A percentile compares a stretch with the other conserved stretches of the same genome.
Evolutionary conservation across 37 sponge, comb jelly and placozoan species (phyloP).

Genomic region (Spongilla lacustris): DNA sequence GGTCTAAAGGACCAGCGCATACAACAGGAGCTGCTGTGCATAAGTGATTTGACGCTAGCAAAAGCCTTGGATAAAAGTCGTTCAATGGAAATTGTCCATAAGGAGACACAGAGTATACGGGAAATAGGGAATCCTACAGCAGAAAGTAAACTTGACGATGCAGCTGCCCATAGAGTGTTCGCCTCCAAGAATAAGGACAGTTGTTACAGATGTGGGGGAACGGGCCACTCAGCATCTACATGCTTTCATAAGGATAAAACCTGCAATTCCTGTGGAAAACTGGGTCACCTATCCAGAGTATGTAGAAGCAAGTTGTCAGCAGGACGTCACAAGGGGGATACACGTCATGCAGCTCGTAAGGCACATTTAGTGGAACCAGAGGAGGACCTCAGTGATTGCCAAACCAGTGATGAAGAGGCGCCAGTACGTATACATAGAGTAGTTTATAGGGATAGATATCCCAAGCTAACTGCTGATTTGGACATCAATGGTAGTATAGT

Average conservation of each 20-base stretch:
- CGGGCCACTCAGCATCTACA: not conserved
- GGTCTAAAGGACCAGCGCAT: not conserved
- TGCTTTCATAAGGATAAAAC: too few species aligned
- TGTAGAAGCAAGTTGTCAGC: not conserved
- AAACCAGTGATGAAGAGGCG: not conserved
- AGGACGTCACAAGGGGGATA: too few species aligned
- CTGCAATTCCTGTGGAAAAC: too few species aligned
- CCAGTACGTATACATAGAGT: not conserved
- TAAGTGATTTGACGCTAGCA: not conserved
- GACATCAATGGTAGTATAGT: not conserved
- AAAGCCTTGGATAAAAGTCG: not conserved
- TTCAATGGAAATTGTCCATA: too few species aligned
- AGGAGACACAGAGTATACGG: not conserved
- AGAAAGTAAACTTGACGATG: not conserved
- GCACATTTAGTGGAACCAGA: not conserved
- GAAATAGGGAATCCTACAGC: not conserved
- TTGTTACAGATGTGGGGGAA: slow-evolving; percentile 9
- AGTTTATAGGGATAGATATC: not conserved
- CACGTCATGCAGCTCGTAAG: not conserved
- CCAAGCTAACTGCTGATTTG: too few species aligned
- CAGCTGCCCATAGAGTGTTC: not conserved
- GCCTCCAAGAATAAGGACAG: not conserved
- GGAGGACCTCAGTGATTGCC: not conserved
- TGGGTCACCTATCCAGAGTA: not conserved
- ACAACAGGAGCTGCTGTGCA: slow-evolving; percentile 7